Percentiles rank a stretch among this genome's conserved stretches.
phyloP scores from a whole-genome alignment of 2,797 vertebrate species.

The Pantherophis vulpinus region DNA sequence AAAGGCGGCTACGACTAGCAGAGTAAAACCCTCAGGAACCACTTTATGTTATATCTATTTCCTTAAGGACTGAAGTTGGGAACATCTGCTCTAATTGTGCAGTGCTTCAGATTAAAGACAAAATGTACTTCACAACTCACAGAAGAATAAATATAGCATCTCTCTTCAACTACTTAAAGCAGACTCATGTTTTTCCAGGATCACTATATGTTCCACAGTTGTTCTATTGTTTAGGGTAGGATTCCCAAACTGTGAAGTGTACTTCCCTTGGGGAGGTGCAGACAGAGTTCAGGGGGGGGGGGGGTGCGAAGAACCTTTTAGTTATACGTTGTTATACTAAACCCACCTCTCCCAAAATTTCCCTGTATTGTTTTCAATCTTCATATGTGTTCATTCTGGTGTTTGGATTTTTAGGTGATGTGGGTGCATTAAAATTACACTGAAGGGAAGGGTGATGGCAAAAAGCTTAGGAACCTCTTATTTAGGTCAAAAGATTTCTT shows the following conservation, averaged over 20 bases:
- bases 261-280: not conserved
- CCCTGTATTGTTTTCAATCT: not conserved
- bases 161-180: not conserved
- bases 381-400: not conserved
- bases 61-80: not conserved
- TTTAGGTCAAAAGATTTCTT: slow-evolving; percentile 14
- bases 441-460: not conserved
- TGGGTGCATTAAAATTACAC: not conserved
- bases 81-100: not conserved
- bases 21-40: not conserved
- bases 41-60: not conserved
- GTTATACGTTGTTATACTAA: not conserved
- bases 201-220: not conserved
- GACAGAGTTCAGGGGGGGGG: not conserved
- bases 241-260: not conserved
- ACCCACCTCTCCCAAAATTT: not conserved
- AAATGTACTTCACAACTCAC: not conserved
- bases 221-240: not conserved
- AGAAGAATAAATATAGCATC: not conserved
- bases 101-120: not conserved
- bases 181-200: not conserved
- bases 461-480: slow-evolving; percentile 13
- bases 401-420: not conserved
- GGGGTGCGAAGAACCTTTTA: not conserved
- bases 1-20: not conserved